These are phyloP conservation scores for Eilema caniola DNA, from an alignment of 2,888 invertebrate species.

Conservation along the genomic window DNA sequence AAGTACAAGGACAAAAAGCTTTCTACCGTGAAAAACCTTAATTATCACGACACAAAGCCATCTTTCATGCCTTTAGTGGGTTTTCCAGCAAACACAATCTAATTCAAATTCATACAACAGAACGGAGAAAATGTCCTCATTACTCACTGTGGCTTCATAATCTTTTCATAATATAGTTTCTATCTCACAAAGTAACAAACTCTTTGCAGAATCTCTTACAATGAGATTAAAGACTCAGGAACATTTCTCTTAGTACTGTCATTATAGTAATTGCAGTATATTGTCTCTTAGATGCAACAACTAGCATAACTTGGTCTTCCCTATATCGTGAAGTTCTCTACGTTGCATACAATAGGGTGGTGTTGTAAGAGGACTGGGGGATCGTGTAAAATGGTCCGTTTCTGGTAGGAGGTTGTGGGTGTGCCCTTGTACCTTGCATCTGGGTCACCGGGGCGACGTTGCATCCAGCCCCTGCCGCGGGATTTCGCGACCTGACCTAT, in stretches of 20 bases:
- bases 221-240: slow-evolving; percentile 37
- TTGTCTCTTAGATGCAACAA: slow-evolving; percentile 32
- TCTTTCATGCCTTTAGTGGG: not conserved
- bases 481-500: slow-evolving; percentile 77
- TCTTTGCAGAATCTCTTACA: not conserved
- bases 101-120: not conserved
- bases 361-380: slow-evolving; percentile 44
- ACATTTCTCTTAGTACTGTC: slow-evolving; percentile 46
- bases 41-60: too few species aligned
- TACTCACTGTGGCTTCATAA: not conserved
- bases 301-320: slow-evolving; percentile 33
- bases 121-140: not conserved
- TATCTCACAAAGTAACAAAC: not conserved
- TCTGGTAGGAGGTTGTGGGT: slow-evolving; percentile 45
- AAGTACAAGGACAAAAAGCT: not conserved
- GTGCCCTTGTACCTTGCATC: slow-evolving; percentile 71
- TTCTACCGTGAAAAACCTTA: not conserved
- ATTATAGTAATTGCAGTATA: slow-evolving; percentile 54
- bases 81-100: not conserved
- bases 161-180: not conserved
- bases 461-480: slow-evolving; percentile 66
- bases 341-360: slow-evolving; percentile 20
- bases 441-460: slow-evolving; percentile 76
- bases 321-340: slow-evolving; percentile 22
- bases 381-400: slow-evolving; percentile 43